These are phyloP conservation scores for Chanos chanos DNA, from an alignment of 2,797 vertebrate genomes.

Conservation along the genomic window DNA sequence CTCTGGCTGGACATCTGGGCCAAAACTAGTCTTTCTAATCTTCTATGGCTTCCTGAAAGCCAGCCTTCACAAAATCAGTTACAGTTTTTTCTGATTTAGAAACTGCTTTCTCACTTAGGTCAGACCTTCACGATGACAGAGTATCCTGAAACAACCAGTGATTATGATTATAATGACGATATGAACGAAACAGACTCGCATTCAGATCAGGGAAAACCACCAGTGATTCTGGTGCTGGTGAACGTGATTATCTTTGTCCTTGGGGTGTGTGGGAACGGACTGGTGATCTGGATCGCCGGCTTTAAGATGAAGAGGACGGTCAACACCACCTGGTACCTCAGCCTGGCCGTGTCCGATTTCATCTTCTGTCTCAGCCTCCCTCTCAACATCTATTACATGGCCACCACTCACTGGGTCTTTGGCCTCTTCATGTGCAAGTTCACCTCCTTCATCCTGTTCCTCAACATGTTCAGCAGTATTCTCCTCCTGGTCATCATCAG, in stretches of 20 bases:
- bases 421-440: constrained; percentile 85
- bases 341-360: constrained; percentile 85
- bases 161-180: too few species aligned
- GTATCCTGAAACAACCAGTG: too few species aligned
- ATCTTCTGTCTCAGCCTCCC: constrained; percentile 86
- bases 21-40: too few species aligned
- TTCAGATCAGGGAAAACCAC: too few species aligned
- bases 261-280: constrained; percentile 79
- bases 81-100: too few species aligned
- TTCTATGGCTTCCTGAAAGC: too few species aligned
- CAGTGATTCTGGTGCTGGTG: constrained; percentile 55
- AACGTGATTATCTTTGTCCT: constrained; percentile 74
- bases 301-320: constrained; percentile 88
- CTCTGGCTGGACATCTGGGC: too few species aligned
- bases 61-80: too few species aligned
- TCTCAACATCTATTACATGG: constrained; percentile 64
- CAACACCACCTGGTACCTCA: constrained; percentile 89
- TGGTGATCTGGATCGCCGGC: constrained; percentile 82
- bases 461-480: constrained; percentile 96
- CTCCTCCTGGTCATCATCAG: constrained; percentile 88
- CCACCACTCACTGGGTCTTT: constrained; percentile 80
- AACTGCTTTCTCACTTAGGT: too few species aligned
- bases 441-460: constrained; percentile 73
- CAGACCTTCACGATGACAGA: too few species aligned
- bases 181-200: too few species aligned